Conservation (phyloP, 1,140 invertebrate species). For the Calephelis virginiensis region DNA sequence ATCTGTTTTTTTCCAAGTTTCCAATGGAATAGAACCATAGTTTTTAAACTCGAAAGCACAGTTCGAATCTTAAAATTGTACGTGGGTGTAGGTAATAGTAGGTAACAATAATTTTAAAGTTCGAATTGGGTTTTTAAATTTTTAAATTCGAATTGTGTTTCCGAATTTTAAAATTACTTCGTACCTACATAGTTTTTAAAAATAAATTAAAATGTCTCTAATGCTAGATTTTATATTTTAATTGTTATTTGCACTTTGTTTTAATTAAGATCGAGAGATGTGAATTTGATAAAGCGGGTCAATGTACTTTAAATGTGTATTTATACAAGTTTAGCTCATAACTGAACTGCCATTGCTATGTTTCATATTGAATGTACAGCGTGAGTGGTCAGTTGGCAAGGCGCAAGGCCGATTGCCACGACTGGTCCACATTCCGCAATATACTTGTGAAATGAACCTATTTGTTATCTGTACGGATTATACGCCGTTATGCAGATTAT, state of each 20-base stretch:
- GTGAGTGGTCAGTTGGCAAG: conserved; percentile 69
- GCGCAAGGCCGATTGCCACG: conserved; percentile 63
- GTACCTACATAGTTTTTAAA: too few relatives aligned
- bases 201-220: conserved; percentile 19
- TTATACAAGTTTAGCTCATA: conserved; percentile 17
- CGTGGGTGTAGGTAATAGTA: too few relatives aligned
- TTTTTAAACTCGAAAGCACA: too few relatives aligned
- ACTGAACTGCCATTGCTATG: conserved; percentile 28
- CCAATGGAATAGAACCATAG: too few relatives aligned
- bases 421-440: conserved; percentile 63
- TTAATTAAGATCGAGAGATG: conserved; percentile 33
- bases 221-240: conserved; percentile 23
- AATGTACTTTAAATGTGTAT: conserved; percentile 23
- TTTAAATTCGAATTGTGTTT: too few relatives aligned
- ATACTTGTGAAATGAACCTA: conserved; percentile 65
- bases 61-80: too few relatives aligned
- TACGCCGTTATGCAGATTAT: too few relatives aligned
- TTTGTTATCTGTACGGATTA: conserved; percentile 31
- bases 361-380: conserved; percentile 48
- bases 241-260: conserved; percentile 23
- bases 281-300: conserved; percentile 29
- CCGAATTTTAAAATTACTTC: too few relatives aligned
- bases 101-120: too few relatives aligned
- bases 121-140: too few relatives aligned
- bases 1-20: too few relatives aligned